Evolutionary conservation across 2,797 vertebrate species (phyloP), one percentile per base, ranked within the genome.

Genomic region (Odontamblyopus rebecca): DNA sequence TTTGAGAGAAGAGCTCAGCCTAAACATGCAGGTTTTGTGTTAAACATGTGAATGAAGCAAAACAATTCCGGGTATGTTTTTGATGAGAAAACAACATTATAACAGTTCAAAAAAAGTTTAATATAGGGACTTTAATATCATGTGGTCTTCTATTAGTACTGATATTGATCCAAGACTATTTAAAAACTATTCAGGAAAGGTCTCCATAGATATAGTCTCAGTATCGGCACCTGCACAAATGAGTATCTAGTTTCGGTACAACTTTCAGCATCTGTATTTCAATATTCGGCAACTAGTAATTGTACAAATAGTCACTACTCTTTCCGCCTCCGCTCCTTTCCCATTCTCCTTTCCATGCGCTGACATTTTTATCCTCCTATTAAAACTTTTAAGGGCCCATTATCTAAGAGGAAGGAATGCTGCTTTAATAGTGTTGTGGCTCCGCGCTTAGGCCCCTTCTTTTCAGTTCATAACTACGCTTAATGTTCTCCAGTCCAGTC

Each of bases 281-380:
- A 15, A 48, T 48, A 48, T 30, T 12, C 23, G 54, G 26, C 54
- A 27, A 57, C 23, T 11, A 9, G 27, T 60, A 61, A 61, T 32
- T 16, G 59, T 32, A 6, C 27, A 61, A 27, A 30, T 61, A 19
- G 18, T 19, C 19, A n/a, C 32, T 62, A 4, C 30, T 35, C 61
- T 62, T 62, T 38, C 61, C 61, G 61, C 61, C 32, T 62, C 32
- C 32, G 79, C 78, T 85, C 66, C 79, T 85, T 86, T 82, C 84
- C 72, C 84, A 72, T 86, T 89, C 84, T 89, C 83, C 83, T 91
- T 91, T 93, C 89, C 87, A 88, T 88, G 85, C 83, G 54, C 78
- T 94, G 92, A 92, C 86, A 91, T 93, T 94, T 95, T 94, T 93
- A 93, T 93, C 88, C 86, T 87, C 86, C 92, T 82, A 84, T 93